A percentile compares a stretch with the other conserved stretches of the same genome.
These are phyloP conservation scores for Boulengeromyrus knoepffleri DNA, from an alignment of 2,113 vertebrate species.

Conservation along the genomic window DNA sequence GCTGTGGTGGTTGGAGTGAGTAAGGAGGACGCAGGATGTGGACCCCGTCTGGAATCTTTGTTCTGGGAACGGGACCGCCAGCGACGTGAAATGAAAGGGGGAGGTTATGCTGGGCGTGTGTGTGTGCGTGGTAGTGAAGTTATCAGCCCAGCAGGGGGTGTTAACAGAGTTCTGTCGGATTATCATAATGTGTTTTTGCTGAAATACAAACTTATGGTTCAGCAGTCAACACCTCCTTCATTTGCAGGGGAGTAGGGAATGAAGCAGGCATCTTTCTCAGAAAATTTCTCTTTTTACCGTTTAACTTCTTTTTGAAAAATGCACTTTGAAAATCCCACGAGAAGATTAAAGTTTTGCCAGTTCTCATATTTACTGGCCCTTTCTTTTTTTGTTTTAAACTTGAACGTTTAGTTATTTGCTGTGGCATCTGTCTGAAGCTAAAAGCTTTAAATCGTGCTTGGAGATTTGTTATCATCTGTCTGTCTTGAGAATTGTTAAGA, in stretches of 20 bases:
- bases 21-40: background rate
- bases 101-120: background rate
- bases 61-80: background rate
- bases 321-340: background rate
- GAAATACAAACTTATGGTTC: background rate
- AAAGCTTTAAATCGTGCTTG: slow-evolving; percentile 13
- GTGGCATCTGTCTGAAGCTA: background rate
- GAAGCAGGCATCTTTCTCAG: background rate
- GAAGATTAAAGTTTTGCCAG: background rate
- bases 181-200: background rate
- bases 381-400: slow-evolving; percentile 11
- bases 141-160: slow-evolving; percentile 64
- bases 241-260: background rate
- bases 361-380: slow-evolving; percentile 24
- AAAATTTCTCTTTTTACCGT: background rate
- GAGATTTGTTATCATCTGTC: background rate
- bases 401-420: background rate
- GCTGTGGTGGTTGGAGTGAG: background rate
- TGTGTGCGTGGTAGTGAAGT: slow-evolving; percentile 47
- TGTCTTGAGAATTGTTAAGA: background rate
- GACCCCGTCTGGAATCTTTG: background rate
- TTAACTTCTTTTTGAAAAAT: background rate
- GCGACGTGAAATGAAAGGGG: background rate
- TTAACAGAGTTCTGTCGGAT: slow-evolving; percentile 50
- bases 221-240: background rate